Conservation (phyloP, 2,888 invertebrate species). For the Conus canariensis region DNA sequence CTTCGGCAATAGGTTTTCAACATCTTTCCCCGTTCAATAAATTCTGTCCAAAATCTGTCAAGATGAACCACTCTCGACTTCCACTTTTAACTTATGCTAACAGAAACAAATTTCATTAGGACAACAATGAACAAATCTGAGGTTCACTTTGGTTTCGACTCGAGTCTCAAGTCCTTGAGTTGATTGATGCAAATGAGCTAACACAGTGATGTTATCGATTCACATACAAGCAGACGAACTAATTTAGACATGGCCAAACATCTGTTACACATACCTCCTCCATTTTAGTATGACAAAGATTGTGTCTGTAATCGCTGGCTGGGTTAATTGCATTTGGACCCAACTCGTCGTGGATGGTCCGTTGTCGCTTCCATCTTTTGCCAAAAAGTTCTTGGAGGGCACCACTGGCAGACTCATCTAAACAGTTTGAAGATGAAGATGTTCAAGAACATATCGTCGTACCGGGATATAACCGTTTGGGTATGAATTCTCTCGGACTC, state of each 20-base stretch:
- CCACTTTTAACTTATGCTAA: too few species aligned
- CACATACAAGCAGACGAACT: constrained; percentile 31
- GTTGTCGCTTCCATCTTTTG: constrained; percentile 11
- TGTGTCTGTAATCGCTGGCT: background rate
- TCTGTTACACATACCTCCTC: constrained; percentile 44
- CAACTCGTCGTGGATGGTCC: background rate
- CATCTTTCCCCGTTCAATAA: too few species aligned
- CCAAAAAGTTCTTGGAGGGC: constrained; percentile 31
- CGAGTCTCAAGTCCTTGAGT: too few species aligned
- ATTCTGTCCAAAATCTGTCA: too few species aligned
- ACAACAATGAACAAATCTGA: too few species aligned
- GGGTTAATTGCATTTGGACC: constrained; percentile 15
- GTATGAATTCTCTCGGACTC: constrained; percentile 18
- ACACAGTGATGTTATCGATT: background rate
- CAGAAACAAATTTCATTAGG: too few species aligned
- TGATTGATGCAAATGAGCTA: constrained; percentile 15
- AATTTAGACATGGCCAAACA: constrained; percentile 20
- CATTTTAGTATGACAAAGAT: constrained; percentile 32
- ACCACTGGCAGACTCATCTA: constrained; percentile 25
- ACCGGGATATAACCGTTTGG: constrained; percentile 36
- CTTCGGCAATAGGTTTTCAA: too few species aligned
- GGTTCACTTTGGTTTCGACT: too few species aligned
- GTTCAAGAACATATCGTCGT: constrained; percentile 36
- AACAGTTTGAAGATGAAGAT: constrained; percentile 35
- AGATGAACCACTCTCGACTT: too few species aligned